Evolutionary conservation across 2,797 vertebrate genomes (phyloP).

Genomic region (Platalea minor): DNA sequence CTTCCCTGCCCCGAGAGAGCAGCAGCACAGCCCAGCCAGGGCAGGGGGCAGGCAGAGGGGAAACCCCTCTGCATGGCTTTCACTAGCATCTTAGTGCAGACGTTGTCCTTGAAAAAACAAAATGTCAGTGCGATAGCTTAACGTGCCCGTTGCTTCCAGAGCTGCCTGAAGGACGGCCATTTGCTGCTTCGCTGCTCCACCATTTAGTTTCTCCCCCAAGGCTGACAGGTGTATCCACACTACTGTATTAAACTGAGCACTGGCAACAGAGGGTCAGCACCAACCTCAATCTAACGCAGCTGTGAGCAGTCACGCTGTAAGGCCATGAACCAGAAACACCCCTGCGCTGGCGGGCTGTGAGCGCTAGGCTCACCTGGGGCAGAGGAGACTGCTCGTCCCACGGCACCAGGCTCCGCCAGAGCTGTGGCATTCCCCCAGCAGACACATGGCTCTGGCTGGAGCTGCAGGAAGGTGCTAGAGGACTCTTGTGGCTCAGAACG

Average conservation of each 20-base stretch:
- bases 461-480: neutral
- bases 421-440: neutral
- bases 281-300: too few species aligned
- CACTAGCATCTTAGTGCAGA: neutral
- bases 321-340: neutral
- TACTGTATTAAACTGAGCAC: too few species aligned
- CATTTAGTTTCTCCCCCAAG: neutral
- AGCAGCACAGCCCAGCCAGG: neutral
- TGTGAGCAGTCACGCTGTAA: neutral
- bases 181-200: neutral
- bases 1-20: neutral
- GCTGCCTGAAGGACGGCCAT: neutral
- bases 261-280: neutral
- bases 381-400: rapidly evolving
- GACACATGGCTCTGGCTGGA: neutral
- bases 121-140: neutral
- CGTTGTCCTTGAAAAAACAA: neutral
- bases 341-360: neutral
- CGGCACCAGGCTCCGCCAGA: neutral
- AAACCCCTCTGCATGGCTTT: neutral
- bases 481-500: neutral
- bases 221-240: neutral
- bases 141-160: neutral
- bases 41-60: too few species aligned
- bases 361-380: neutral